These are phyloP conservation scores for Oreochromis mossambicus DNA, from an alignment of 2,797 vertebrate species.

Conservation along the genomic window DNA sequence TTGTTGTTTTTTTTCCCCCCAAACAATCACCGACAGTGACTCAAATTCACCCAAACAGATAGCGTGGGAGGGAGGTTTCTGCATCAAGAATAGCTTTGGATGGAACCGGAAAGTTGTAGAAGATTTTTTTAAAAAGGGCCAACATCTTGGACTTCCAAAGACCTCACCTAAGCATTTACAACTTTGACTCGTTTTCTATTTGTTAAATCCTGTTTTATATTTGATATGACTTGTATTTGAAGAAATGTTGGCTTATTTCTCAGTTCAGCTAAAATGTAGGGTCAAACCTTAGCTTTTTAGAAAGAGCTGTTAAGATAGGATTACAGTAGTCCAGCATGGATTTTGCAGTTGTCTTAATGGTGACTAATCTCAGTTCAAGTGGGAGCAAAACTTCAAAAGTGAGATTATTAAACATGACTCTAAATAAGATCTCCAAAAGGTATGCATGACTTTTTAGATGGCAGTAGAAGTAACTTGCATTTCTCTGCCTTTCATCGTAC, in stretches of 20 bases:
- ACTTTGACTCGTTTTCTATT: not conserved
- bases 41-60: slow-evolving; percentile 12
- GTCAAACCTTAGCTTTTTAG: not conserved
- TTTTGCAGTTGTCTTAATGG: not conserved
- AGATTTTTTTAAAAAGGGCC: not conserved
- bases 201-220: not conserved
- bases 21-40: slow-evolving; percentile 24
- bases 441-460: not conserved
- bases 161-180: not conserved
- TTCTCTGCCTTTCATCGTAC: not conserved
- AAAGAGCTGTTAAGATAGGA: not conserved
- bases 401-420: not conserved
- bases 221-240: not conserved
- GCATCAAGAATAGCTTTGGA: not conserved
- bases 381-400: not conserved
- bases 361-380: not conserved
- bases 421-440: not conserved
- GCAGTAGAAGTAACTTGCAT: not conserved
- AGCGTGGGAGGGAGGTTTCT: not conserved
- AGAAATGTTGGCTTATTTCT: not conserved
- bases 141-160: not conserved
- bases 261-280: not conserved
- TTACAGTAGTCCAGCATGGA: not conserved
- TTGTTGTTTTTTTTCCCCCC: not conserved
- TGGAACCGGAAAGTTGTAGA: not conserved